Evolutionary conservation across 2,113 vertebrate genomes (phyloP).

Genomic region (Gulo gulo): DNA sequence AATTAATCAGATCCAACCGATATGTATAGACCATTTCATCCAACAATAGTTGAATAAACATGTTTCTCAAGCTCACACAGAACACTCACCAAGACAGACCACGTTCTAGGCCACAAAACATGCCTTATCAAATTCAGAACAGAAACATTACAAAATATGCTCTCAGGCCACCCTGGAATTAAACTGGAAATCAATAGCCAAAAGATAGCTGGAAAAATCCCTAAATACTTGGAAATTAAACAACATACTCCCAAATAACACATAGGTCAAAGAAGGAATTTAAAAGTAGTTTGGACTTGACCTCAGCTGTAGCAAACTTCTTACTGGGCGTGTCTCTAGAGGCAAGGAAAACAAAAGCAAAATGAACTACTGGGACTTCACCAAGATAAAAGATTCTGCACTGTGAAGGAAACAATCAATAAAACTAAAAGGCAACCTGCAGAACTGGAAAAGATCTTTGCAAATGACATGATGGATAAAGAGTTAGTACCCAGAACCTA

Average conservation of each 20-base stretch:
- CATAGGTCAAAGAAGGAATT: background rate
- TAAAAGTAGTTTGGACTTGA: conserved; percentile 2
- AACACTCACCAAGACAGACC: background rate
- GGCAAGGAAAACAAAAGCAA: background rate
- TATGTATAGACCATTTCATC: background rate
- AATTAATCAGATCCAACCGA: background rate
- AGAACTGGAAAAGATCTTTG: background rate
- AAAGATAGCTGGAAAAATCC: background rate
- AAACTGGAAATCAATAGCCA: conserved; percentile 22
- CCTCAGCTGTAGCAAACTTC: background rate
- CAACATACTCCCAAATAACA: background rate
- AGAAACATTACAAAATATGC: background rate
- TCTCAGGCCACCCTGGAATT: background rate
- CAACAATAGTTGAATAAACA: background rate
- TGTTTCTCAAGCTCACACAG: background rate
- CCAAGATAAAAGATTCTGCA: background rate
- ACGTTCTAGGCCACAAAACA: background rate
- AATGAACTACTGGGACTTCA: background rate
- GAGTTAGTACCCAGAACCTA: background rate
- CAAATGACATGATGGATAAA: background rate
- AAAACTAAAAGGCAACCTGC: background rate
- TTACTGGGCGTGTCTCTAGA: background rate
- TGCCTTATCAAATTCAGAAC: background rate
- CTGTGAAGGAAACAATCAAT: background rate
- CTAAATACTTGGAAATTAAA: conserved; percentile 32